Evolutionary conservation across 1,140 invertebrate species (phyloP), one percentile per base, ranked within the genome.

Genomic region (Venturia canescens): DNA sequence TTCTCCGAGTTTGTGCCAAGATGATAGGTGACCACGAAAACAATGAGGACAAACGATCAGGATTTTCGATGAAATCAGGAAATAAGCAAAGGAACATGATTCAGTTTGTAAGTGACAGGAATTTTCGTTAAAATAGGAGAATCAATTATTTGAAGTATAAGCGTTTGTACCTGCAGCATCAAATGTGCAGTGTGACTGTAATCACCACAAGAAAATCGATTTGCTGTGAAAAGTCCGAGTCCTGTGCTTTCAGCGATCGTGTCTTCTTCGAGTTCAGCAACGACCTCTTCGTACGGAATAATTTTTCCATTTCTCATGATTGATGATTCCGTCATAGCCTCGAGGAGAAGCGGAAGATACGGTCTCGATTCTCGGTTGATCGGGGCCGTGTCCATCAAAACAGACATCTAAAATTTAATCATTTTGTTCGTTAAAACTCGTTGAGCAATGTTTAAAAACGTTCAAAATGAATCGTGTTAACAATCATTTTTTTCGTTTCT

Each of bases 251-350:
- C 92, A 26, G 89, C 89, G 23, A 97, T 92, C 0, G 96, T 96
- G 84, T 97, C 96, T 75, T 93, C 92, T 87, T 97, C 95, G 5
- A 97, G 92, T 87, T 95, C 93, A 1, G 94, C 92, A n/a, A 98
- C 94, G 29, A 98, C 93, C 13, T 95, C 92, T 86, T 97, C 95
- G 89, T 96, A 94, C 0, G 94, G 93, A 5, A 96, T 91, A 5
- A 95, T 80, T 86, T 91, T 88, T 60, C 90, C 91, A 85, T 94
- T 93, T 80, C 94, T 91, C 71, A 91, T 85, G 26, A 96, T 90
- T 13, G 95, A 94, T 57, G 93, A 93, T 88, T 96, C 96, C 67
- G 94, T 93, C 29, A 98, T 86, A 1, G 94, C 93, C 89, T 96
- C 95, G 72, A 96, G 88, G 78, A 95, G 93, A 13, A 98, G 88